phyloP scores from a whole-genome alignment of 2,797 vertebrate species.

The Aulostomus chinensis region DNA sequence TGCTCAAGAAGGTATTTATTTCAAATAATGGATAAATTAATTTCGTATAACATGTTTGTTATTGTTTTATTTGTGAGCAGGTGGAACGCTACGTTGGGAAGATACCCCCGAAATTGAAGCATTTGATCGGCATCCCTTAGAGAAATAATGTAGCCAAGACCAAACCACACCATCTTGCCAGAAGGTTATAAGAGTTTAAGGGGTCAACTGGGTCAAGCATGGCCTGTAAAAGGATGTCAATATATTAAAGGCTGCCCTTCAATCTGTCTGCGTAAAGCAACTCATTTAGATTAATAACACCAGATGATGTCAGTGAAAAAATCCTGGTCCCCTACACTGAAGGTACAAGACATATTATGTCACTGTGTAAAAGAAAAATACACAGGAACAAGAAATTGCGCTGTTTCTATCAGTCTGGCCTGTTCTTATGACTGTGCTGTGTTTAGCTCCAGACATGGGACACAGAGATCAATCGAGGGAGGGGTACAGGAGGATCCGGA shows the following conservation, averaged over 20 bases:
- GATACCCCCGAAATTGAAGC: too few species aligned
- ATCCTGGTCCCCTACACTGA: background rate
- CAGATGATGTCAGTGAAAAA: constrained; percentile 53
- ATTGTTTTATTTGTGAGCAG: too few species aligned
- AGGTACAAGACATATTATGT: constrained; percentile 2
- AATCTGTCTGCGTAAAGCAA: constrained; percentile 19
- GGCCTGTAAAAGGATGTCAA: constrained; percentile 31
- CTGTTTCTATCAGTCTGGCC: constrained; percentile 5
- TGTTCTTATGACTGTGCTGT: constrained; percentile 18
- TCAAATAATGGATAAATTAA: too few species aligned
- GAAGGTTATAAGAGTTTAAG: constrained; percentile 23
- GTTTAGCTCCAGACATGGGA: constrained; percentile 51
- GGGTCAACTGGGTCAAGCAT: constrained; percentile 53
- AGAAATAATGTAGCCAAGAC: constrained; percentile 9
- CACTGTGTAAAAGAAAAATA: constrained; percentile 12
- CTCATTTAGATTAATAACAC: constrained; percentile 42
- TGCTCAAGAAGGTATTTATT: too few species aligned
- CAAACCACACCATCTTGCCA: constrained; percentile 7
- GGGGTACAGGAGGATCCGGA: constrained; percentile 45
- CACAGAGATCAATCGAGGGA: constrained; percentile 53
- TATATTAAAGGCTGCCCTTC: constrained; percentile 22
- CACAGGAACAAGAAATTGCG: background rate
- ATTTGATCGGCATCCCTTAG: background rate
- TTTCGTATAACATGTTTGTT: too few species aligned
- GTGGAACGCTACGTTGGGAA: too few species aligned